Evolutionary conservation across 2,888 invertebrate species (phyloP), one percentile per base, ranked within the genome.

Genomic region (Cosmia pyralina): DNA sequence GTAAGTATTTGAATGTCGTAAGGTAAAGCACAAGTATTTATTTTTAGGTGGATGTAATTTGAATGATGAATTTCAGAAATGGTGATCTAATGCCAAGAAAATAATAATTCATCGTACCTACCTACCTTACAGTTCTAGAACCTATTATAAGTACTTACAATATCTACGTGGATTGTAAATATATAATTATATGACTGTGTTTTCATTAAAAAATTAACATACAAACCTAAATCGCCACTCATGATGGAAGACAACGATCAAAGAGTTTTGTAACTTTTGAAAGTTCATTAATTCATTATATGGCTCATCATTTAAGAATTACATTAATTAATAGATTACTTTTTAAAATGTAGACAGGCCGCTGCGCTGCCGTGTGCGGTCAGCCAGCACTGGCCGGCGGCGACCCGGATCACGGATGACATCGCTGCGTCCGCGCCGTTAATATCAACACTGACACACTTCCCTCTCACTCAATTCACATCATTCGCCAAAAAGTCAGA

Each of bases 381-480:
- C 79, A 81, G 78, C 74, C 71, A 66, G 59, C 65, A 53, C 50
- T 67, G 76, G 85, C 85, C 85, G 85, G 77, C 76, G 86, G 76
- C 93, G 95, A 95, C 95, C 95, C 94, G 95, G 95, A 95, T 95
- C 92, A 91, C 92, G 90, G 92, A 91, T 90, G 90, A 90, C 92
- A 89, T 90, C 87, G 88, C 88, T 85, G 69, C 72, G 85, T n/a
- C 79, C 71, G 85, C 84, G 89, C 91, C 92, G 91, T 86, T 88
- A 89, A 87, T 83, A 83, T 79, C 82, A 82, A 81, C 79, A 79
- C 80, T 86, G 85, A 82, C 86, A 84, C 76, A 86, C 87, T 86
- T 85, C 77, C 46, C 65, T 55, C 76, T 81, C 71, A 74, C 81
- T 81, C 69, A 68, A 59, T 75, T 81, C 79, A 77, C 79, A 71